Conservation (phyloP, 2,888 invertebrate genomes). For the Anthrax anthrax region DNA sequence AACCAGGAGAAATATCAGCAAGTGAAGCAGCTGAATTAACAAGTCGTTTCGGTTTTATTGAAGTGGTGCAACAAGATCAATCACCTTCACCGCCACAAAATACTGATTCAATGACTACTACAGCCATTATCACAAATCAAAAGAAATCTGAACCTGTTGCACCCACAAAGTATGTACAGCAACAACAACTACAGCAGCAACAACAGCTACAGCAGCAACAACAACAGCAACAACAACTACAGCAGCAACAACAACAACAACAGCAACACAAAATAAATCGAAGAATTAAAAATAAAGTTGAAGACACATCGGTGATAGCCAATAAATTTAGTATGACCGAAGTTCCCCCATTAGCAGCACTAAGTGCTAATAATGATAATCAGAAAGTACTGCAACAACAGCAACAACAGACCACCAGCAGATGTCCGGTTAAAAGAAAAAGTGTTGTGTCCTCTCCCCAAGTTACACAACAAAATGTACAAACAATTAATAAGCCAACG, state of each 20-base stretch:
- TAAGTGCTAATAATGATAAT: background rate
- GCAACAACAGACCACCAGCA: background rate
- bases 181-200: background rate
- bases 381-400: background rate
- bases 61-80: background rate
- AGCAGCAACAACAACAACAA: slow-evolving; percentile 2
- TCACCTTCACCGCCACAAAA: background rate
- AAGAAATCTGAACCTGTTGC: no score
- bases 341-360: background rate
- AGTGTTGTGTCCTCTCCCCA: no score
- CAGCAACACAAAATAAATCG: background rate
- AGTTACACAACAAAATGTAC: background rate
- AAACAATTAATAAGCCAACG: background rate
- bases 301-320: background rate
- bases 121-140: no score
- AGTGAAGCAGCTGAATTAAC: slow-evolving; percentile 6
- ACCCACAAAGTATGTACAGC: background rate
- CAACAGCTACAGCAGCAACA: slow-evolving; percentile 12
- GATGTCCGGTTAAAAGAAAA: no score
- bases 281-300: background rate
- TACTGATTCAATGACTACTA: no score
- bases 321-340: background rate
- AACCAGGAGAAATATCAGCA: slow-evolving; percentile 4
- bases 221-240: slow-evolving; percentile 11
- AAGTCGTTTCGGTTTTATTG: background rate